phyloP scores from a whole-genome alignment of 2,797 vertebrate genomes.

The Rhabdomys pumilio region DNA sequence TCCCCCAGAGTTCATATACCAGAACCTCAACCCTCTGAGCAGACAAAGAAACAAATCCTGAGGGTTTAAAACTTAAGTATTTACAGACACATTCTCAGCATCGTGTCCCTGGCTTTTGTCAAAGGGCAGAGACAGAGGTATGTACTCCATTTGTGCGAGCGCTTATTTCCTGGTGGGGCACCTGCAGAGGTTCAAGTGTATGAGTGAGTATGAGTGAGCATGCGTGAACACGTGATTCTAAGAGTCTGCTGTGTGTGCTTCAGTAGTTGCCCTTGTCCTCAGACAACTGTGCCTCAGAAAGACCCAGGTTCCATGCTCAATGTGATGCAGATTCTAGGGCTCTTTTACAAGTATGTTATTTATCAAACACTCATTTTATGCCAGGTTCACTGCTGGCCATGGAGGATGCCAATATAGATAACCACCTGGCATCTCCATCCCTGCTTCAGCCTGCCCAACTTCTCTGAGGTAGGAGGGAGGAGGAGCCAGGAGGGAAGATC shows the following conservation, averaged over 20 bases:
- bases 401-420: background rate
- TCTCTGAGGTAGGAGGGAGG: background rate
- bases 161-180: constrained; percentile 59
- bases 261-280: background rate
- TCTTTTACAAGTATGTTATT: background rate
- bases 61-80: constrained; percentile 81
- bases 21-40: background rate
- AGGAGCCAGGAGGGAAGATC: background rate
- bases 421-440: background rate
- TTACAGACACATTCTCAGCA: constrained; percentile 80
- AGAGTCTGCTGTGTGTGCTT: background rate
- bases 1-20: background rate
- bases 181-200: background rate
- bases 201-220: too few species aligned
- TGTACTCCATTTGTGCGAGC: constrained; percentile 49
- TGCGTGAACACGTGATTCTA: background rate
- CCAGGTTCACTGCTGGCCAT: background rate
- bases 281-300: background rate
- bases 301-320: background rate
- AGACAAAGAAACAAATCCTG: constrained; percentile 73
- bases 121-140: constrained; percentile 74
- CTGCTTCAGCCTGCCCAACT: background rate
- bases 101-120: constrained; percentile 71
- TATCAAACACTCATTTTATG: background rate
- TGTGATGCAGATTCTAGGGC: background rate